phyloP scores from a whole-genome alignment of 2,113 vertebrate species.

The Platysternon megacephalum region DNA sequence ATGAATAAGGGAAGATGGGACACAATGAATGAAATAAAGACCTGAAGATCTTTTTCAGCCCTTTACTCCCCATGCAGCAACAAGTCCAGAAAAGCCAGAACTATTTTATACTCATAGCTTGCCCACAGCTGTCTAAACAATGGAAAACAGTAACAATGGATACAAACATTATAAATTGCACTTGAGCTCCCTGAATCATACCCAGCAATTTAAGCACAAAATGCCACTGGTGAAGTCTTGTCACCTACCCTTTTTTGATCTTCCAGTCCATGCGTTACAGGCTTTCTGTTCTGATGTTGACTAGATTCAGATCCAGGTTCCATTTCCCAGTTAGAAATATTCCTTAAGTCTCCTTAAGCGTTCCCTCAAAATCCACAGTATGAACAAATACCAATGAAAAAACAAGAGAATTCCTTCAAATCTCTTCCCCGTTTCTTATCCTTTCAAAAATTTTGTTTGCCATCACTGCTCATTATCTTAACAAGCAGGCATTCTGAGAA shows the following conservation, averaged over 20 bases:
- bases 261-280: constrained; percentile 92
- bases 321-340: constrained; percentile 86
- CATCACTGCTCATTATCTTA: constrained; percentile 52
- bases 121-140: not conserved
- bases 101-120: not conserved
- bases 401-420: constrained; percentile 66
- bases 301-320: constrained; percentile 88
- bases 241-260: constrained; percentile 97
- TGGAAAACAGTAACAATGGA: not conserved
- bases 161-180: not conserved
- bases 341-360: constrained; percentile 53
- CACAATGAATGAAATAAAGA: not conserved
- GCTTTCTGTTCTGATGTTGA: constrained; percentile 90
- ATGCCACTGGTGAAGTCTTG: constrained; percentile 4
- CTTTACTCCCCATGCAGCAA: not conserved
- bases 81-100: not conserved
- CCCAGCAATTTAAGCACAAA: constrained; percentile 34
- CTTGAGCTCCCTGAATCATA: not conserved
- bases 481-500: constrained; percentile 56
- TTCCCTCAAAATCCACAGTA: constrained; percentile 77
- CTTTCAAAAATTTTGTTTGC: constrained; percentile 47
- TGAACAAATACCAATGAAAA: constrained; percentile 27
- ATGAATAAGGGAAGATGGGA: no score
- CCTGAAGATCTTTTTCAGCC: not conserved
- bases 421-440: constrained; percentile 59